A percentile compares a stretch with the other conserved stretches of the same genome.
Conservation (phyloP, 2,888 invertebrate species). For the Cylindroiulus punctatus region DNA sequence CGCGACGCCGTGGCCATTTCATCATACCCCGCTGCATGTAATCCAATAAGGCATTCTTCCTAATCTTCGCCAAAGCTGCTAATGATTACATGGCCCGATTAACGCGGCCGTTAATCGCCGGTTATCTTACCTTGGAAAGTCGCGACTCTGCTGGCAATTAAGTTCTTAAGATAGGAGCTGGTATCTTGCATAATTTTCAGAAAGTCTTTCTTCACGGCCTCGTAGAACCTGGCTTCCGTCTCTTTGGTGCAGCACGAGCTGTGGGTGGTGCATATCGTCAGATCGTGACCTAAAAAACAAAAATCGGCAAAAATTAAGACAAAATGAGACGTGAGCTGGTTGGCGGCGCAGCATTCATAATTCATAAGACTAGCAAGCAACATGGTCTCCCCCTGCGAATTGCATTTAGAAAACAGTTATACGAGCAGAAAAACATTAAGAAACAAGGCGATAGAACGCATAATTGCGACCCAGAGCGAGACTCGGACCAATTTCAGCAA, state of each 20-base stretch:
- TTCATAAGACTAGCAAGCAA: not conserved
- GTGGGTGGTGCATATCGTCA: slow-evolving; percentile 65
- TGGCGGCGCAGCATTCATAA: not conserved
- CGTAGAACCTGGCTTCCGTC: slow-evolving; percentile 73
- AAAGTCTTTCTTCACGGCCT: slow-evolving; percentile 74
- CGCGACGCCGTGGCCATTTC: not conserved
- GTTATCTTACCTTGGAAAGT: slow-evolving; percentile 78
- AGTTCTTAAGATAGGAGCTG: slow-evolving; percentile 78
- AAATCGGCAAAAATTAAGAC: not conserved
- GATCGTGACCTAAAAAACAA: slow-evolving; percentile 63
- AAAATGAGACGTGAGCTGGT: not conserved
- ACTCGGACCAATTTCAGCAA: not conserved
- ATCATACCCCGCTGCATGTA: not conserved
- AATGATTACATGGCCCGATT: not conserved
- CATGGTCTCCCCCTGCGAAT: not conserved
- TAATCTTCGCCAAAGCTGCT: not conserved
- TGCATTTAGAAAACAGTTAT: not conserved
- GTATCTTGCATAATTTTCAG: slow-evolving; percentile 77
- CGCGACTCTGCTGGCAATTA: slow-evolving; percentile 77
- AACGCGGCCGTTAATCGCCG: not conserved
- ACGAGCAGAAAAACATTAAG: not conserved
- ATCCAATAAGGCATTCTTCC: not conserved
- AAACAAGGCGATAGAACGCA: not conserved
- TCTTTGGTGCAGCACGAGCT: slow-evolving; percentile 74
- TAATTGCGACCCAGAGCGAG: not conserved